Percentiles rank a stretch among this genome's conserved stretches.
These are phyloP conservation scores for Tretioscincus oriximinensis DNA, from an alignment of 2,113 vertebrate genomes.

Conservation along the genomic window DNA sequence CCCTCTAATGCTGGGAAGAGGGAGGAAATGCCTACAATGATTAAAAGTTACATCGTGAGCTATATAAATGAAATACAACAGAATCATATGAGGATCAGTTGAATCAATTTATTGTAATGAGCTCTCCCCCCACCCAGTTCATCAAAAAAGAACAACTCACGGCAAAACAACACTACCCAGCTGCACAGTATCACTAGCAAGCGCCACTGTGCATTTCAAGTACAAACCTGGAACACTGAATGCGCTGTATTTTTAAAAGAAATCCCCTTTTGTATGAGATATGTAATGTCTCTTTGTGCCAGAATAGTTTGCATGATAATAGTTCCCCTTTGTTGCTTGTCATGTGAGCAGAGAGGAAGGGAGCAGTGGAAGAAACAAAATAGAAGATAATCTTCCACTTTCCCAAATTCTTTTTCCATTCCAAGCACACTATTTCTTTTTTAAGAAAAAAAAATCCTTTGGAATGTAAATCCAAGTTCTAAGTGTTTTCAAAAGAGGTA, in stretches of 20 bases:
- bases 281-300: slow-evolving; percentile 79
- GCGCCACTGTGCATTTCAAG: slow-evolving; percentile 66
- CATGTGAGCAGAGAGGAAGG: slow-evolving; percentile 67
- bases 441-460: slow-evolving; percentile 49
- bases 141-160: neutral
- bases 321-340: slow-evolving; percentile 74
- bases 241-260: slow-evolving; percentile 75
- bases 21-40: slow-evolving; percentile 41
- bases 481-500: slow-evolving; percentile 58
- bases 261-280: slow-evolving; percentile 80
- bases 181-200: slow-evolving; percentile 69
- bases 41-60: slow-evolving; percentile 49
- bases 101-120: slow-evolving; percentile 63
- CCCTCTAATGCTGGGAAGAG: slow-evolving; percentile 41
- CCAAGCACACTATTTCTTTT: slow-evolving; percentile 48
- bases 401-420: slow-evolving; percentile 50
- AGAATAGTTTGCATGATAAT: slow-evolving; percentile 86
- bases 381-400: slow-evolving; percentile 71
- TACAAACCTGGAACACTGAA: slow-evolving; percentile 67
- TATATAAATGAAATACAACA: slow-evolving; percentile 48
- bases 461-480: slow-evolving; percentile 65
- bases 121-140: slow-evolving; percentile 16
- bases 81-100: slow-evolving; percentile 43
- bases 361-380: slow-evolving; percentile 60
- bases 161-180: slow-evolving; percentile 53